phyloP scores from a whole-genome alignment of 2,888 invertebrate species.

The Ferrisia virgata region DNA sequence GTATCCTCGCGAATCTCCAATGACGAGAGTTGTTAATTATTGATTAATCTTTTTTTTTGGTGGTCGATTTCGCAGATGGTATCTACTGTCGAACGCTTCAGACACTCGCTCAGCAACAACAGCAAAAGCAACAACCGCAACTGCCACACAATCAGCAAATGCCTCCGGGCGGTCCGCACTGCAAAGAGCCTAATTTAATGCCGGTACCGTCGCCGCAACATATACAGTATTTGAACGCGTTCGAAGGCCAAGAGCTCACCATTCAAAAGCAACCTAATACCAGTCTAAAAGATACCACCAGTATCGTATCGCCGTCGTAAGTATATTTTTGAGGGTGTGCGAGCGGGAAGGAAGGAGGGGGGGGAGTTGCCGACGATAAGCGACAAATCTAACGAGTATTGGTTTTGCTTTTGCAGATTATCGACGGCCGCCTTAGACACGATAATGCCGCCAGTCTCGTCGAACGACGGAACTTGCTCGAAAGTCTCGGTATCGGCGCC shows the following conservation, averaged over 20 bases:
- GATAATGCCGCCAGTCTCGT: slow-evolving; percentile 16
- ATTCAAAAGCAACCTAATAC: slow-evolving; percentile 95
- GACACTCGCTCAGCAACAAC: slow-evolving; percentile 50
- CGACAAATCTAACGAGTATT: no score
- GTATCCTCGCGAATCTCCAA: no score
- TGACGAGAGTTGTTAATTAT: no score
- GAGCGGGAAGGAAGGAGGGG: no score
- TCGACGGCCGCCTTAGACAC: slow-evolving; percentile 33
- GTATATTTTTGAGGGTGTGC: no score
- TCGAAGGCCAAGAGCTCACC: slow-evolving; percentile 93
- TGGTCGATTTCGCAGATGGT: slow-evolving; percentile 55
- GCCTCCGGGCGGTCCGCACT: slow-evolving; percentile 53
- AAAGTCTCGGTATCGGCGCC: slow-evolving; percentile 53
- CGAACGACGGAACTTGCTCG: slow-evolving; percentile 24
- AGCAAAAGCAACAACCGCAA: slow-evolving; percentile 58
- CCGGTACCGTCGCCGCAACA: slow-evolving; percentile 95
- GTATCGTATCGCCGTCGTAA: slow-evolving; percentile 73
- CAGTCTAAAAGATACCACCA: slow-evolving; percentile 68
- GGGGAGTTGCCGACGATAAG: no score
- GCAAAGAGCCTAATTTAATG: slow-evolving; percentile 86
- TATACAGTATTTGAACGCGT: slow-evolving; percentile 91
- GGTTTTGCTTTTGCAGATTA: not conserved
- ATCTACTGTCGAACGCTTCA: slow-evolving; percentile 65
- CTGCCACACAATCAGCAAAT: slow-evolving; percentile 50
- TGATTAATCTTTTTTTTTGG: not conserved